Evolutionary conservation across 2,113 vertebrate genomes (phyloP), one percentile per base, ranked within the genome.

Genomic region (Romanogobio albipinnatus): DNA sequence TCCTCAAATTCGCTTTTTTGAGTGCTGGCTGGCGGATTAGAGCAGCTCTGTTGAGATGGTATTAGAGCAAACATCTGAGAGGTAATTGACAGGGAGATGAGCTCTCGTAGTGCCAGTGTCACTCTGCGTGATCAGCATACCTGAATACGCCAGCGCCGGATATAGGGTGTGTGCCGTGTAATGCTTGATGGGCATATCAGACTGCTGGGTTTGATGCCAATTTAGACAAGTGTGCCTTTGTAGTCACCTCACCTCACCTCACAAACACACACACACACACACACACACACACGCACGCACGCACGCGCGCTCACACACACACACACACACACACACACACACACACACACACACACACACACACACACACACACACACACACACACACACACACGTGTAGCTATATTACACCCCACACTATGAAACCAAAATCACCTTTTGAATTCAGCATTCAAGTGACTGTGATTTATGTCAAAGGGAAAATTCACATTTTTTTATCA

Each of bases 31-130:
- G 87, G 85, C 87, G 89, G 81, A 90, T 88, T 86, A 87, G 75
- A 88, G 90, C 88, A 91, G 90, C 88, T 87, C 90, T 89, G 91
- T 92, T 89, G 91, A 86, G 87, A 86, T 90, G 88, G 92, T 91
- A 94, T 94, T 91, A 92, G 91, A 93, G 91, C 90, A 92, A 93
- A 94, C 92, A 94, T 94, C 91, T 93, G 92, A 87, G 89, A 90
- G 90, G 92, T 90, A 93, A 93, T 91, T 90, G 92, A 90, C 89
- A 86, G 91, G 88, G 90, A 91, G 92, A 93, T 92, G 88, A 92
- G 91, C 93, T 92, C 86, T 90, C 86, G 91, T 87, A 86, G 81
- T 58, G 70, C 86, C 89, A 85, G 86, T 90, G 91, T 90, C 88
- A 85, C 87, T 62, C 91, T 89, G 94, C 93, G 93, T 94, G 94